phyloP scores from a whole-genome alignment of 2,888 invertebrate genomes.

The Magallana nippona region DNA sequence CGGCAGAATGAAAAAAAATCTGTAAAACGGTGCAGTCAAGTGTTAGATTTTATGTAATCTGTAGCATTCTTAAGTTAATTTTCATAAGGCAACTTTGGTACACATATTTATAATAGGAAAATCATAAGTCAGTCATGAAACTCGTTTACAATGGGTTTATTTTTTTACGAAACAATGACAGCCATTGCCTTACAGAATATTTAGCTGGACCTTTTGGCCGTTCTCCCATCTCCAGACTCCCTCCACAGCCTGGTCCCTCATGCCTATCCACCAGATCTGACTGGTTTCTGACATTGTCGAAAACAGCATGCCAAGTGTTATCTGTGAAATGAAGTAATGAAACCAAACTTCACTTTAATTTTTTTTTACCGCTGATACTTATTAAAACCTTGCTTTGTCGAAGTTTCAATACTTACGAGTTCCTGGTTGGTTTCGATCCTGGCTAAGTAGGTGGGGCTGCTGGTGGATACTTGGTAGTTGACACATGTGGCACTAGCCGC shows the following conservation, averaged over 20 bases:
- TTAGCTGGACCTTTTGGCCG: constrained; percentile 41
- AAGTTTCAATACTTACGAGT: background rate
- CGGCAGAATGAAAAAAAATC: no score
- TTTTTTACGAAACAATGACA: background rate
- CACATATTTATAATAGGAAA: no score
- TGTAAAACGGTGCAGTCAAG: no score
- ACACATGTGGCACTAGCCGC: background rate
- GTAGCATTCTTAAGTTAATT: no score
- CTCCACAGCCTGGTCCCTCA: constrained; percentile 57
- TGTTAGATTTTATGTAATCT: no score
- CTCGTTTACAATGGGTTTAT: no score
- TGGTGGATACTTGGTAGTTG: constrained; percentile 11
- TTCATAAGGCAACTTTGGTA: no score
- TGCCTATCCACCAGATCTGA: constrained; percentile 64
- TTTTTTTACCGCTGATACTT: no score
- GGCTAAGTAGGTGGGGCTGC: background rate
- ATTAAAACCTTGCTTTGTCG: background rate
- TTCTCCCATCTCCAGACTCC: constrained; percentile 61
- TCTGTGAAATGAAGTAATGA: constrained; percentile 45
- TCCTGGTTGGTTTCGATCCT: constrained; percentile 12
- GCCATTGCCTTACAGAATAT: constrained; percentile 45
- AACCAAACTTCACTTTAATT: background rate
- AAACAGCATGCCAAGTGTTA: constrained; percentile 53
- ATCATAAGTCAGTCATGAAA: no score
- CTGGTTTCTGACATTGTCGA: constrained; percentile 54